Conservation (phyloP, 2,888 invertebrate genomes). For the Parnassius apollo region DNA sequence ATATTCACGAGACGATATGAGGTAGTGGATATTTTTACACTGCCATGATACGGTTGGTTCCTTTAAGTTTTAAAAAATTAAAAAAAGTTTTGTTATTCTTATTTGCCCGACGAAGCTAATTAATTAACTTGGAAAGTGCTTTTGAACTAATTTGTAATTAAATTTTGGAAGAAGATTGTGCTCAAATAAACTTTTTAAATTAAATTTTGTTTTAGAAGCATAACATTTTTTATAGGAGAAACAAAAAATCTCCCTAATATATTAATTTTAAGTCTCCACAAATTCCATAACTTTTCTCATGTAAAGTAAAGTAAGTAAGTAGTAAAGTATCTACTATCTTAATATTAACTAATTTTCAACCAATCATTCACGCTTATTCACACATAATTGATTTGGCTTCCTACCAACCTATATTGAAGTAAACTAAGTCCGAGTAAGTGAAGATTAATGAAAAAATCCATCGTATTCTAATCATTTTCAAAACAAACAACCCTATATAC, state of each 20-base stretch:
- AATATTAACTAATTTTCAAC: slow-evolving; percentile 17
- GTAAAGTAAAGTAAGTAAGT: too few relatives aligned
- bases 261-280: too few relatives aligned
- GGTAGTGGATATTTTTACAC: too few relatives aligned
- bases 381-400: slow-evolving; percentile 12
- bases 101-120: too few relatives aligned
- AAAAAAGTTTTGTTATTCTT: too few relatives aligned
- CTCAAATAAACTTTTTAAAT: slow-evolving; percentile 16
- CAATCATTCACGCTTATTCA: slow-evolving; percentile 14
- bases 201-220: slow-evolving; percentile 4
- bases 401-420: slow-evolving; percentile 13
- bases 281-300: too few relatives aligned
- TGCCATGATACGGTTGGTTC: too few relatives aligned
- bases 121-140: slow-evolving; percentile 3
- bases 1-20: too few relatives aligned
- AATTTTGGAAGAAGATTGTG: slow-evolving; percentile 13
- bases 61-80: too few relatives aligned
- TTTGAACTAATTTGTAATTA: slow-evolving; percentile 7
- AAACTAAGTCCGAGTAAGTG: background rate
- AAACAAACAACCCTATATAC: background rate
- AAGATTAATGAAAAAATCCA: slow-evolving; percentile 18
- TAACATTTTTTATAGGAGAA: too few relatives aligned
- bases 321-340: background rate
- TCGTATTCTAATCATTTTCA: background rate
- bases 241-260: background rate